Percentiles rank a stretch among this genome's conserved stretches.
Evolutionary conservation across 2,113 vertebrate genomes (phyloP).

Genomic region (Xenus cinereus): DNA sequence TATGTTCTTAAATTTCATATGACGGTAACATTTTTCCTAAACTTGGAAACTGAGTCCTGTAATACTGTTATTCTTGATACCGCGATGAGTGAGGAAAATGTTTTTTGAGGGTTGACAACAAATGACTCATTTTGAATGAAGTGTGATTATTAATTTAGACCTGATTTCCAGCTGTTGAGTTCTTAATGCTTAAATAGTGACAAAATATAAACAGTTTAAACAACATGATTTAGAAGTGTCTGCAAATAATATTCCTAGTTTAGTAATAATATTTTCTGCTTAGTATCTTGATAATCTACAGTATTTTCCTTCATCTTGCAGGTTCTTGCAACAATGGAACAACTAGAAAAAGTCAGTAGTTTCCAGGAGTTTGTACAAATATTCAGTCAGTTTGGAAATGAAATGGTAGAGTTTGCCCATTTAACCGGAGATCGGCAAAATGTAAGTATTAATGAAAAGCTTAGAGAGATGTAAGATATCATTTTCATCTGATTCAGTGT

Average conservation of each 20-base stretch:
- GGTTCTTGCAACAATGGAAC: slow-evolving; percentile 95
- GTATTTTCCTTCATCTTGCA: slow-evolving; percentile 57
- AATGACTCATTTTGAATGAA: background rate
- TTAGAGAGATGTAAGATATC: background rate
- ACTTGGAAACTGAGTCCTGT: background rate
- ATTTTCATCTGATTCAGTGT: background rate
- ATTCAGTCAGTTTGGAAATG: slow-evolving; percentile 99
- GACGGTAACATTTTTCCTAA: background rate
- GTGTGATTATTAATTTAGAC: background rate
- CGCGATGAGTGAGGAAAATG: background rate
- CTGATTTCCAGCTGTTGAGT: background rate
- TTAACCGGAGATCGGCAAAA: slow-evolving; percentile 98
- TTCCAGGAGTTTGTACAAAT: slow-evolving; percentile 99
- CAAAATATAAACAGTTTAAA: background rate
- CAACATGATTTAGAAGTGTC: background rate
- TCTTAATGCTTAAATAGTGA: background rate
- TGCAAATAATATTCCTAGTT: background rate
- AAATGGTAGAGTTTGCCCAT: slow-evolving; percentile 99
- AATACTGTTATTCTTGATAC: background rate
- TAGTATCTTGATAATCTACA: background rate
- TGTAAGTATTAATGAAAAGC: slow-evolving; percentile 75
- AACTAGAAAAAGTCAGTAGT: slow-evolving; percentile 92
- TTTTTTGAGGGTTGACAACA: background rate
- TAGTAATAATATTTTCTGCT: background rate
- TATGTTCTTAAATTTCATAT: background rate